Percentiles rank a stretch among this genome's conserved stretches.
Conservation (phyloP, 2,888 invertebrate species). For the Trichopoda pennipes region DNA sequence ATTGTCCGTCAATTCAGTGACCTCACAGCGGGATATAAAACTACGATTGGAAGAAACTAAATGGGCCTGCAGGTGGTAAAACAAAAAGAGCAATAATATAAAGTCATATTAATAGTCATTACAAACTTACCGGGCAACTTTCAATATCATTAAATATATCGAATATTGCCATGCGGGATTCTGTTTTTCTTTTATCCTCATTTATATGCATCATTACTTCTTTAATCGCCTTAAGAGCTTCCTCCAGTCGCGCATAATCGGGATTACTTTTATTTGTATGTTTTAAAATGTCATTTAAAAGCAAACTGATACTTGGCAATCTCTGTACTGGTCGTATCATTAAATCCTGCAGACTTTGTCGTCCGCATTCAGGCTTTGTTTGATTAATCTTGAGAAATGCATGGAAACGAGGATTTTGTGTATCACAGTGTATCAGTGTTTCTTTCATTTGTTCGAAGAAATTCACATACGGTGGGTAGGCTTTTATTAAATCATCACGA, state of each 20-base stretch:
- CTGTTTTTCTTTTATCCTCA: slow-evolving; percentile 98
- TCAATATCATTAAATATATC: slow-evolving; percentile 99
- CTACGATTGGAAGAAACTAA: slow-evolving; percentile 95
- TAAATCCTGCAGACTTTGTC: slow-evolving; percentile 96
- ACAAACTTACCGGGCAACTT: slow-evolving; percentile 91
- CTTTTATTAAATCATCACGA: slow-evolving; percentile 93
- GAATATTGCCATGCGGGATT: slow-evolving; percentile 97
- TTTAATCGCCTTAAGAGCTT: slow-evolving; percentile 92
- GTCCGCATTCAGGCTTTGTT: slow-evolving; percentile 96
- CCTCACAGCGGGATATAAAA: slow-evolving; percentile 93
- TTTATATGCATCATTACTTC: slow-evolving; percentile 98
- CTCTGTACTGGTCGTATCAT: slow-evolving; percentile 99
- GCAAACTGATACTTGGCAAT: slow-evolving; percentile 96
- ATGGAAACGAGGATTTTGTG: slow-evolving; percentile 96
- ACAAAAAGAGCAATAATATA: not conserved
- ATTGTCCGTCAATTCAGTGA: slow-evolving; percentile 91
- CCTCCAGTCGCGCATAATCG: slow-evolving; percentile 92
- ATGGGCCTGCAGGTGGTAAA: slow-evolving; percentile 85
- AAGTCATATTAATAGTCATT: not conserved
- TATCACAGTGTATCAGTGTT: slow-evolving; percentile 94
- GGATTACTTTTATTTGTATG: slow-evolving; percentile 93
- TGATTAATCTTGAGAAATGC: slow-evolving; percentile 98
- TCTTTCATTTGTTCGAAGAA: slow-evolving; percentile 98
- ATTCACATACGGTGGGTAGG: slow-evolving; percentile 99
- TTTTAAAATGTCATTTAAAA: slow-evolving; percentile 96